These are phyloP conservation scores for Hirundichthys speculiger DNA, from an alignment of 2,113 vertebrate genomes.

Conservation along the genomic window DNA sequence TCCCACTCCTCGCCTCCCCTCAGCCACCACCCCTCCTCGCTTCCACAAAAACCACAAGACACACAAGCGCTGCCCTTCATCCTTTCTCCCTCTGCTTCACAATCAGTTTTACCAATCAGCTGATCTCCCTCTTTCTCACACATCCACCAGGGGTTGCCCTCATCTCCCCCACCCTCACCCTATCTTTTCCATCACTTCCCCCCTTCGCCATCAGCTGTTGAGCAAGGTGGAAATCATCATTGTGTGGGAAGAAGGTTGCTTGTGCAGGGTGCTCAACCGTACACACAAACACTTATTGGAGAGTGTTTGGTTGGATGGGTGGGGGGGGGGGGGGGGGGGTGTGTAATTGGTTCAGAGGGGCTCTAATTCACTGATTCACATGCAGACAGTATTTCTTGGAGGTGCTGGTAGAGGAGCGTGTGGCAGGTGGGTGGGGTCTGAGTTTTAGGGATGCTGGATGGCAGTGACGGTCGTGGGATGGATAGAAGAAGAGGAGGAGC, in stretches of 20 bases:
- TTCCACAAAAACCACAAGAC: conserved; percentile 40
- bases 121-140: conserved; percentile 70
- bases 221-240: conserved; percentile 68
- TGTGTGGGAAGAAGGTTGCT: conserved; percentile 44
- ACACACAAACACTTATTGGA: conserved; percentile 36
- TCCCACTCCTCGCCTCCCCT: conserved; percentile 5
- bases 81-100: conserved; percentile 45
- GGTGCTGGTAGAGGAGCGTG: conserved; percentile 51
- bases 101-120: conserved; percentile 81
- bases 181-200: conserved; percentile 19
- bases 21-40: neutral
- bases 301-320: neutral
- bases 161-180: neutral
- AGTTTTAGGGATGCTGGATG: conserved; percentile 43
- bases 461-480: conserved; percentile 36
- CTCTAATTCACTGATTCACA: conserved; percentile 67
- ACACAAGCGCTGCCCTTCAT: conserved; percentile 38
- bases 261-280: conserved; percentile 25
- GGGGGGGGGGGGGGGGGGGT: neutral
- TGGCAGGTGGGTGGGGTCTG: conserved; percentile 61
- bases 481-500: conserved; percentile 15
- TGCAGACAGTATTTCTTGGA: conserved; percentile 69
- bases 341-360: conserved; percentile 25
- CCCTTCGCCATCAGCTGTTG: conserved; percentile 63
- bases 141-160: conserved; percentile 44